A percentile compares a stretch with the other conserved stretches of the same genome.
Evolutionary conservation across 92 coral and sea anemone species (phyloP).

Genomic region (Umimayanthus kanabou): DNA sequence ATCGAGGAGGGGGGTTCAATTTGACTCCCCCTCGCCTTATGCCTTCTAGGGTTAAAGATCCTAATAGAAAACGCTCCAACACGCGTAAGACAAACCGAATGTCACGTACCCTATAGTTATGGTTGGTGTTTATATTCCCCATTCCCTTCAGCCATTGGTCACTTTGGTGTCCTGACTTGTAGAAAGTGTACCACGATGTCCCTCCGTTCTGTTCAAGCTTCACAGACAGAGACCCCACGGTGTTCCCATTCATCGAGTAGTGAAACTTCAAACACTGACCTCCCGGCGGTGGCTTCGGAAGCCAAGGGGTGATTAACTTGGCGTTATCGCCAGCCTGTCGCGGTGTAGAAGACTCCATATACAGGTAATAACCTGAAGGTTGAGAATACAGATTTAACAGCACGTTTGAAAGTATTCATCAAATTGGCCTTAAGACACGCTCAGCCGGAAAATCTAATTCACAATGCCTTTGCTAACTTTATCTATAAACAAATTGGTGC

Average conservation of each 20-base stretch:
- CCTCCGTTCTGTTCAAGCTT: constrained; percentile 49
- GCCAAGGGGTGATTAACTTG: constrained; percentile 60
- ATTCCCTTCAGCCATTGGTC: constrained; percentile 66
- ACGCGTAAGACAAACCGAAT: no score
- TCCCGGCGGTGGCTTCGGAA: constrained; percentile 38
- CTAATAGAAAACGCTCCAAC: no score
- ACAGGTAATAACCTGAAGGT: constrained; percentile 71
- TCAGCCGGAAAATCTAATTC: no score
- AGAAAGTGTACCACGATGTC: constrained; percentile 52
- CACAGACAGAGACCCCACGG: constrained; percentile 64
- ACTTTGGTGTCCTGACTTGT: constrained; percentile 77
- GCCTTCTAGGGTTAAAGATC: no score
- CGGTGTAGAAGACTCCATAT: constrained; percentile 75
- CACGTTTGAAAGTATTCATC: no score
- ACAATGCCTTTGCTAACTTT: no score
- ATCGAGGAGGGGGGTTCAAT: no score
- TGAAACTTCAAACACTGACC: constrained; percentile 82
- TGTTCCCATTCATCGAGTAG: constrained; percentile 84
- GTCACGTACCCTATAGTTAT: constrained; percentile 66
- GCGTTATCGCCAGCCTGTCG: constrained; percentile 60
- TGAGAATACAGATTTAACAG: not conserved
- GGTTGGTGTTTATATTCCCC: constrained; percentile 63
- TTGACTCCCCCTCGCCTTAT: no score
- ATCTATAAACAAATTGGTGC: no score
- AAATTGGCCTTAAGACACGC: no score